Evolutionary conservation across 2,888 invertebrate species (phyloP), one percentile per base, ranked within the genome.

Genomic region (Fabriciana adippe): DNA sequence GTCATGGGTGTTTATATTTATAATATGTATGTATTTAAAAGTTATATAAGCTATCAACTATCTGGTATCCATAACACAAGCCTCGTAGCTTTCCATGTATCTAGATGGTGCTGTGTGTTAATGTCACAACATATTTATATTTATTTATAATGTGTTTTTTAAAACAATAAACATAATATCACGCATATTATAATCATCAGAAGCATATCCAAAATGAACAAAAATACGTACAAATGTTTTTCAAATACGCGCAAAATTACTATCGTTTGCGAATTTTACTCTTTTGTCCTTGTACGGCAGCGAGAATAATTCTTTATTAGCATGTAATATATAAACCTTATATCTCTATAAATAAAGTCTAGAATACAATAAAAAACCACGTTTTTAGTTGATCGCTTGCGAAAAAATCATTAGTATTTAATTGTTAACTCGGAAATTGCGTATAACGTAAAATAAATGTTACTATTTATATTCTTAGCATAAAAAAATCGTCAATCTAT

Each of bases 381-480:
- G 45, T 45, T 45, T 13, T 26, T 14, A 14, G 16, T 5, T 51
- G 51, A 14, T 26, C 48, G 16, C 35, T 62, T 62, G 51, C 66
- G 61, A 55, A 66, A 66, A 15, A 66, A 50, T 50, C 26, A 16
- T 15, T 51, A 45, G 21, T 26, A 26, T 26, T 26, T 26, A 26
- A 26, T 64, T 51, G 56, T 57, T 64, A 26, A 51, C 6, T 51
- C 16, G 66, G 41, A 55, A 55, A 56, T 66, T 55, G 61, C 61
- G 55, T 41, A 55, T 56, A 66, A 55, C 55, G 48, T 59, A 26
- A 59, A 26, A 16, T 48, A 48, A 26, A 48, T 48, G n/a, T 48
- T 59, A 26, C 26, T 21, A 48, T 13, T 48, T 48, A 48, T 31
- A 26, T n/a, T 15, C 26, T 4, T 26, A 26, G 4, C 26, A 26